These are phyloP conservation scores for Acromyrmex charruanus DNA, from an alignment of 1,140 invertebrate genomes.

Conservation along the genomic window DNA sequence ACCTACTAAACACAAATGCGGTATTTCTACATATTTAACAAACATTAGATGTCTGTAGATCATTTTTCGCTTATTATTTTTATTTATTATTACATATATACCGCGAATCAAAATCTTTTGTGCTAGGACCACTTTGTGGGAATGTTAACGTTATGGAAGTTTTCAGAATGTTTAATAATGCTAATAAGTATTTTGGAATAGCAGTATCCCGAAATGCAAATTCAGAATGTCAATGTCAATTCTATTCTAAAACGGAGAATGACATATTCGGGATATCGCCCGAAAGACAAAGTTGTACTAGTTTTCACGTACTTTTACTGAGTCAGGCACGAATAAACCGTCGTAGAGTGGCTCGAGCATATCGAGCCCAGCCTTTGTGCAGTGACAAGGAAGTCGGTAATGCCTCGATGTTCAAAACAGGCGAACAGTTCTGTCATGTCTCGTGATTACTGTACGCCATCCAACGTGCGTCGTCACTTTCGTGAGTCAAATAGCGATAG, in stretches of 20 bases:
- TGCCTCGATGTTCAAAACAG: slow-evolving; percentile 78
- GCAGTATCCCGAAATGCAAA: slow-evolving; percentile 31
- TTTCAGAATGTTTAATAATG: slow-evolving; percentile 29
- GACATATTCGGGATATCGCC: slow-evolving; percentile 59
- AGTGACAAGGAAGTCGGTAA: slow-evolving; percentile 73
- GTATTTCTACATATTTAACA: slow-evolving; percentile 31
- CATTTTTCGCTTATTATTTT: neutral
- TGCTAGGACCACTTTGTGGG: slow-evolving; percentile 27
- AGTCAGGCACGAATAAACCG: slow-evolving; percentile 84
- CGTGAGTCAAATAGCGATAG: slow-evolving; percentile 96
- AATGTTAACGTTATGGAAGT: slow-evolving; percentile 56
- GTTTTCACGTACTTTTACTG: slow-evolving; percentile 67
- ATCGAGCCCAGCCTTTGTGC: slow-evolving; percentile 84
- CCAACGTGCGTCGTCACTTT: slow-evolving; percentile 98
- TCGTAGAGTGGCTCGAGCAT: slow-evolving; percentile 82
- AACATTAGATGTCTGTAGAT: slow-evolving; percentile 5
- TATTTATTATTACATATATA: slow-evolving; percentile 26
- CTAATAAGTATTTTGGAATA: slow-evolving; percentile 34
- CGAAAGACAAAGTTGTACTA: slow-evolving; percentile 65
- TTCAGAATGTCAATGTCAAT: slow-evolving; percentile 2
- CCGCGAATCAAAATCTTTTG: slow-evolving; percentile 16
- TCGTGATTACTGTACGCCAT: slow-evolving; percentile 86
- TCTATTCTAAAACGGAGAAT: slow-evolving; percentile 25
- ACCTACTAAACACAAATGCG: neutral
- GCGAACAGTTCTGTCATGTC: slow-evolving; percentile 83